These are phyloP conservation scores for Progne subis DNA, from an alignment of 2,113 vertebrate species.

Conservation along the genomic window DNA sequence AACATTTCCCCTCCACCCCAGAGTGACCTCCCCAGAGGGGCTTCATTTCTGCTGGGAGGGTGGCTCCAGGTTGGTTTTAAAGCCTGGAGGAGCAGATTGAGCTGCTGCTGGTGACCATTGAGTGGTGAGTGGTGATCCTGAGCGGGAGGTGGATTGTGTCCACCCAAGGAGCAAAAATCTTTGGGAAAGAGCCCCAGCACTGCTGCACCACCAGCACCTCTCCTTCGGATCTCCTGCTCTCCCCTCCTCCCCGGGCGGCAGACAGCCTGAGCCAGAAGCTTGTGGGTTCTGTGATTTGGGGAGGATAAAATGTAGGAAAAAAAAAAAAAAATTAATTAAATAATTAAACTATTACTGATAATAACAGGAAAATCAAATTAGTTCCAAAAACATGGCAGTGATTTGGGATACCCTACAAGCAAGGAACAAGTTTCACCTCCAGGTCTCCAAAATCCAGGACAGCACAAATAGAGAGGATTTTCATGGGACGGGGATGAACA, in stretches of 20 bases:
- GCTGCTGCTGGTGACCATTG: neutral
- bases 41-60: neutral
- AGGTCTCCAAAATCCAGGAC: conserved; percentile 61
- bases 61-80: neutral
- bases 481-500: conserved; percentile 68
- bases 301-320: neutral
- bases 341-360: neutral
- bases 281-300: neutral
- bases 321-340: neutral
- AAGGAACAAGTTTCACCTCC: conserved; percentile 51
- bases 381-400: neutral
- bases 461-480: conserved; percentile 38
- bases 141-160: neutral
- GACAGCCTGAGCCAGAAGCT: neutral
- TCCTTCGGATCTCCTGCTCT: neutral
- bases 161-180: neutral
- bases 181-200: neutral
- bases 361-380: accelerated
- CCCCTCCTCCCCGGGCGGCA: neutral
- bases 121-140: neutral
- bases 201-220: neutral
- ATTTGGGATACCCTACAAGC: neutral
- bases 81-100: neutral
- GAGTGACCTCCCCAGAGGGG: neutral
- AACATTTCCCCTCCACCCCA: neutral